Evolutionary conservation across 2,113 vertebrate genomes (phyloP), one percentile per base, ranked within the genome.

Genomic region (Gambusia holbrooki): DNA sequence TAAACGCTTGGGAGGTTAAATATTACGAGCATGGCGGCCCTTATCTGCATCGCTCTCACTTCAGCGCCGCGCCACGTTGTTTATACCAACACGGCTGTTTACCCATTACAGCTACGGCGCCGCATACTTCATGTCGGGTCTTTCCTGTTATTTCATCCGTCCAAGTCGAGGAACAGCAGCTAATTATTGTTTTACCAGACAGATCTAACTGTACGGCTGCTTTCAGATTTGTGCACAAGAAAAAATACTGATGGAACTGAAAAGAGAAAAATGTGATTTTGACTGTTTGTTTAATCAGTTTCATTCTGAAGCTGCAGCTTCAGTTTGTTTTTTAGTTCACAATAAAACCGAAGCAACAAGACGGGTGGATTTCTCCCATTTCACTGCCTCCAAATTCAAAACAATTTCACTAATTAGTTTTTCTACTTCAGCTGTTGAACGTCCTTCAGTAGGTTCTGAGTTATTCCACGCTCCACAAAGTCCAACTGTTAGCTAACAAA

Each of bases 51-150:
- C 71, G 69, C 51, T 76, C 77, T 79, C 72, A 66, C 75, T 71
- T 45, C 25, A 63, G 30, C 77, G 70, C 45, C 0, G 22, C 8
- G 48, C 19, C 37, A 32, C 25, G 51, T 32, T 61, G 75, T 92
- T 92, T 89, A 82, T 82, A 79, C 66, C 27, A 78, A 60, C 66
- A 80, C 19, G 69, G 80, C 76, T 85, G 77, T 76, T 88, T 71
- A 28, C 82, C 66, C 79, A 84, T 83, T 87, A 78, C 64, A 78
- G 83, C 77, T 79, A 80, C 80, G 81, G 79, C 62, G 35, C 80
- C 84, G 72, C 84, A 90, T 90, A 83, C 90, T 90, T 91, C 86
- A 92, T 91, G 74, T 27, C 32, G 66, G 28, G 77, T 32, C 73
- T 64, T 84, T 62, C 32, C 40, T 74, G 62, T 76, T 87, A 76